phyloP scores from a whole-genome alignment of 2,888 invertebrate genomes.

The Neocrepidodera transversa region DNA sequence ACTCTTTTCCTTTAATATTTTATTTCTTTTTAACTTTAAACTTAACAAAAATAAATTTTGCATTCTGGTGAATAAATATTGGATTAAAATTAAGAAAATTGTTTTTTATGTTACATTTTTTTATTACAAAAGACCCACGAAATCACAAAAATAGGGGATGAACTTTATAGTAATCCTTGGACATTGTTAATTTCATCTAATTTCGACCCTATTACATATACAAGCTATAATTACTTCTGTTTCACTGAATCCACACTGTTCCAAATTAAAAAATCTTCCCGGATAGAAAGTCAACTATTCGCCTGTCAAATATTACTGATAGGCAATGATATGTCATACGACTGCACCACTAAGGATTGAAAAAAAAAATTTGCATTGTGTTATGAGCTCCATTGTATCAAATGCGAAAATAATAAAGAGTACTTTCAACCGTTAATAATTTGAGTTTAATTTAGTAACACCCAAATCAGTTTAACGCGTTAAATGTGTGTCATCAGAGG shows the following conservation, averaged over 20 bases:
- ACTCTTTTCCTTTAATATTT: too few species aligned
- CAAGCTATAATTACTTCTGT: too few species aligned
- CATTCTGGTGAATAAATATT: too few species aligned
- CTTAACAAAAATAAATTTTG: too few species aligned
- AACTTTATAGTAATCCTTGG: too few species aligned
- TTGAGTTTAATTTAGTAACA: background rate
- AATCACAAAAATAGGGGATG: too few species aligned
- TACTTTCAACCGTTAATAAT: background rate
- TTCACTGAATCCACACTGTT: background rate
- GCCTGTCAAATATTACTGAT: background rate
- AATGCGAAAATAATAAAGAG: background rate
- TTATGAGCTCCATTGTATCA: background rate
- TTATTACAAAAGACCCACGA: too few species aligned
- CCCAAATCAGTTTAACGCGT: background rate
- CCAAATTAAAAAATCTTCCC: background rate
- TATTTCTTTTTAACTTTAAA: too few species aligned
- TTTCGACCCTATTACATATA: too few species aligned
- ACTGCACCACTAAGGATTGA: background rate
- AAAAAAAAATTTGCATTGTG: conserved; percentile 1
- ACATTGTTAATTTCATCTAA: background rate
- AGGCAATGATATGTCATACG: background rate
- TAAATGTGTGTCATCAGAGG: background rate
- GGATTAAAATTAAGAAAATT: too few species aligned
- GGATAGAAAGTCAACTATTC: background rate
- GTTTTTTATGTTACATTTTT: too few species aligned